A percentile compares a stretch with the other conserved stretches of the same genome.
Evolutionary conservation across 2,888 invertebrate genomes (phyloP).

Genomic region (Molorchus minor): DNA sequence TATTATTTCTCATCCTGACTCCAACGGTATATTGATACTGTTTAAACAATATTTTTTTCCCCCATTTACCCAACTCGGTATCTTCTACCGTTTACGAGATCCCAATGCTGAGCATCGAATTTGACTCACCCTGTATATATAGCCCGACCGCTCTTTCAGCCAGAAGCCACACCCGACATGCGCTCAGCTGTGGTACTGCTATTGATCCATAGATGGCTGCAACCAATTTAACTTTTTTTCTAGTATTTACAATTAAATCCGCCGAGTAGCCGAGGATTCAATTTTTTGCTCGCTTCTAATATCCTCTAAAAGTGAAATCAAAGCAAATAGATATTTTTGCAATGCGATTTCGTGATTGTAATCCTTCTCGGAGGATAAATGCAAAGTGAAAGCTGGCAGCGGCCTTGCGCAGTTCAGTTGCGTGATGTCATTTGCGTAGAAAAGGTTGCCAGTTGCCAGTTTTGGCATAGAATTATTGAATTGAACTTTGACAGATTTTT

Average conservation of each 20-base stretch:
- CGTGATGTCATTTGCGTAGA: not conserved
- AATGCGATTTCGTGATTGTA: not conserved
- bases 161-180: conserved; percentile 19
- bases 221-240: not conserved
- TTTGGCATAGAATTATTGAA: not conserved
- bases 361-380: not conserved
- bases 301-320: too few species aligned
- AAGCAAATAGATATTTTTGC: not conserved
- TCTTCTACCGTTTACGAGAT: too few species aligned
- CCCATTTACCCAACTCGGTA: not conserved
- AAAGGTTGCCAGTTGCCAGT: conserved; percentile 8
- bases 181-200: conserved; percentile 33
- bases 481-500: conserved; percentile 14
- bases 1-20: too few species aligned
- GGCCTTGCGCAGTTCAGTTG: conserved; percentile 2
- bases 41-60: not conserved
- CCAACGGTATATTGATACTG: too few species aligned
- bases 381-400: conserved; percentile 3
- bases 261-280: too few species aligned
- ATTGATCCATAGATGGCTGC: conserved; percentile 46
- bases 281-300: too few species aligned
- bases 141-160: not conserved
- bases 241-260: too few species aligned
- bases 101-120: too few species aligned
- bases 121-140: not conserved